Conservation (phyloP, 2,888 invertebrate species). For the Drosophila monieri region DNA sequence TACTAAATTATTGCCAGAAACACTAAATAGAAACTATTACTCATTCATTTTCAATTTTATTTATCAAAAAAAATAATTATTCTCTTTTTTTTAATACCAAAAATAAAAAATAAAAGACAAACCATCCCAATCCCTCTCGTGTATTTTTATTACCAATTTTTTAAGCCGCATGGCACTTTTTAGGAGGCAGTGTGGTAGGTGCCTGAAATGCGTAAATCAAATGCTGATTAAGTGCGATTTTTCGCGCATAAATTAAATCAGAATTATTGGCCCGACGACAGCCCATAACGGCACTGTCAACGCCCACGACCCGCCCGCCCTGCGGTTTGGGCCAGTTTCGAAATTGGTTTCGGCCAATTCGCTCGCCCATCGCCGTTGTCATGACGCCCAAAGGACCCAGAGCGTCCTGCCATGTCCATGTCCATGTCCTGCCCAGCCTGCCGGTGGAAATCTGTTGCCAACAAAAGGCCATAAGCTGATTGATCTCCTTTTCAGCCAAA, state of each 20-base stretch:
- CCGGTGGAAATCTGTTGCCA: neutral
- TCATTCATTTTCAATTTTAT: no score
- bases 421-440: neutral
- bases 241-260: constrained; percentile 65
- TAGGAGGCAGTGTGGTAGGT: neutral
- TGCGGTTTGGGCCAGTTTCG: constrained; percentile 27
- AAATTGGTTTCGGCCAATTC: constrained; percentile 19
- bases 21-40: no score
- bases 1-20: no score
- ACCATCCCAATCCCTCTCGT: no score
- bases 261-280: constrained; percentile 53
- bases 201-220: constrained; percentile 59
- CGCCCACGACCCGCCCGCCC: constrained; percentile 15
- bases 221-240: constrained; percentile 68
- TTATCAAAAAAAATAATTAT: no score
- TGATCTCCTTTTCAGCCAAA: constrained; percentile 10
- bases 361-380: constrained; percentile 16
- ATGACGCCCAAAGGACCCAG: constrained; percentile 16
- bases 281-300: constrained; percentile 12
- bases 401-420: neutral
- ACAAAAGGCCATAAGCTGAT: constrained; percentile 7
- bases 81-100: no score
- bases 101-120: no score
- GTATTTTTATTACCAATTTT: neutral
- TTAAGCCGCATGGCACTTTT: neutral